Conservation (phyloP, 30 jellyfish, hydroid and myxozoan species). For the Hydractinia echinata region DNA sequence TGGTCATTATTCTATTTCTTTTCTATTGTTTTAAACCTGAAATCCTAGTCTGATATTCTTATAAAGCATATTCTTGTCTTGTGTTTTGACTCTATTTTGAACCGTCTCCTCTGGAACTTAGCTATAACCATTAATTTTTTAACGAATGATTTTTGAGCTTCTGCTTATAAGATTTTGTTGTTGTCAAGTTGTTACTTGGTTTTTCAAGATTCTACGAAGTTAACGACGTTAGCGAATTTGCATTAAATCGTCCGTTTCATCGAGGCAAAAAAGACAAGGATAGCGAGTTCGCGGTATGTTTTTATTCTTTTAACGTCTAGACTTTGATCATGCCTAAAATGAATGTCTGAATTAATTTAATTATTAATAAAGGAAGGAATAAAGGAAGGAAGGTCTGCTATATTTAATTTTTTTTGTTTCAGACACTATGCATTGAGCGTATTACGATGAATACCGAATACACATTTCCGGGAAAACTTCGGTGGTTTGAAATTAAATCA, state of each 20-base stretch:
- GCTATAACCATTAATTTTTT: too few relatives aligned
- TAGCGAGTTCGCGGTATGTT: conserved; percentile 84
- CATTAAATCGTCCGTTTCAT: conserved; percentile 79
- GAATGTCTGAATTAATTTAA: not conserved
- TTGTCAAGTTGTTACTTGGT: not conserved
- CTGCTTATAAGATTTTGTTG: not conserved
- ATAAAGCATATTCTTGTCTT: too few relatives aligned
- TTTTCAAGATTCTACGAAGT: conserved; percentile 80
- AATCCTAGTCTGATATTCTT: too few relatives aligned
- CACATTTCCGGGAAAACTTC: conserved; percentile 89
- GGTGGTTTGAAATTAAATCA: conserved; percentile 87
- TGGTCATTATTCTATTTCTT: too few relatives aligned
- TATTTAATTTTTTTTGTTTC: not conserved
- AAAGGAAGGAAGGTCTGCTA: too few relatives aligned
- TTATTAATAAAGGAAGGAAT: not conserved
- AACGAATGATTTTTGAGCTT: too few relatives aligned
- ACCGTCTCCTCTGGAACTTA: too few relatives aligned
- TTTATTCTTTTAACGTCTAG: not conserved
- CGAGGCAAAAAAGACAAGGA: conserved; percentile 87
- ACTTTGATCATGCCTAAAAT: not conserved
- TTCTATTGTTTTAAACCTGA: too few relatives aligned
- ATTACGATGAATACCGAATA: conserved; percentile 77
- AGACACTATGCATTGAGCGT: conserved; percentile 83
- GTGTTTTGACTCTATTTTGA: too few relatives aligned
- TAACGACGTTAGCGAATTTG: conserved; percentile 86